phyloP scores from a whole-genome alignment of 2,888 invertebrate genomes.

The Cataglyphis rosenhaueri region DNA sequence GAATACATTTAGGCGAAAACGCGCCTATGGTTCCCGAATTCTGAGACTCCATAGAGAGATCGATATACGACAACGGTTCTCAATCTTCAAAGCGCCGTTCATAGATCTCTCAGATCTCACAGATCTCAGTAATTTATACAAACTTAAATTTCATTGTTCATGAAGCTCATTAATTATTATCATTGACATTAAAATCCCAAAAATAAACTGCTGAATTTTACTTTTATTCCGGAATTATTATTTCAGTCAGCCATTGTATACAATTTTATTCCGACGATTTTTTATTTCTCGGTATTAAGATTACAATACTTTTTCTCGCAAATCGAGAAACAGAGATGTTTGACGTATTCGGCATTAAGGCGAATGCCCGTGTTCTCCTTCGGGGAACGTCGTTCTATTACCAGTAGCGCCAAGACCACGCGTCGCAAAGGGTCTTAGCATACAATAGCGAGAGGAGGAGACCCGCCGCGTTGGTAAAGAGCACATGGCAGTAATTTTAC shows the following conservation, averaged over 20 bases:
- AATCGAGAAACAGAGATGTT: slow-evolving; percentile 44
- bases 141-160: not conserved
- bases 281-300: not conserved
- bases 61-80: slow-evolving; percentile 29
- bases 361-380: slow-evolving; percentile 39
- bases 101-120: not conserved
- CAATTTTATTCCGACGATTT: not conserved
- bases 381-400: slow-evolving; percentile 41
- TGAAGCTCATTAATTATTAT: not conserved
- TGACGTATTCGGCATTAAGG: slow-evolving; percentile 37
- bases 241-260: not conserved
- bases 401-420: slow-evolving; percentile 50
- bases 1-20: slow-evolving; percentile 62
- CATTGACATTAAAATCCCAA: not conserved
- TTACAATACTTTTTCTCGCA: not conserved
- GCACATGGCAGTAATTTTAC: slow-evolving; percentile 48
- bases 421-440: slow-evolving; percentile 68
- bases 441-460: slow-evolving; percentile 67
- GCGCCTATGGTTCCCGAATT: not conserved
- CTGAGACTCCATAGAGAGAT: slow-evolving; percentile 28
- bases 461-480: slow-evolving; percentile 40
- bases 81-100: slow-evolving; percentile 22
- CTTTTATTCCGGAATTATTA: not conserved
- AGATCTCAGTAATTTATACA: not conserved
- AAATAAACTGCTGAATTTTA: not conserved